A percentile compares a stretch with the other conserved stretches of the same genome.
Conservation (phyloP, 1,140 invertebrate genomes). For the Drosophila leontia region DNA sequence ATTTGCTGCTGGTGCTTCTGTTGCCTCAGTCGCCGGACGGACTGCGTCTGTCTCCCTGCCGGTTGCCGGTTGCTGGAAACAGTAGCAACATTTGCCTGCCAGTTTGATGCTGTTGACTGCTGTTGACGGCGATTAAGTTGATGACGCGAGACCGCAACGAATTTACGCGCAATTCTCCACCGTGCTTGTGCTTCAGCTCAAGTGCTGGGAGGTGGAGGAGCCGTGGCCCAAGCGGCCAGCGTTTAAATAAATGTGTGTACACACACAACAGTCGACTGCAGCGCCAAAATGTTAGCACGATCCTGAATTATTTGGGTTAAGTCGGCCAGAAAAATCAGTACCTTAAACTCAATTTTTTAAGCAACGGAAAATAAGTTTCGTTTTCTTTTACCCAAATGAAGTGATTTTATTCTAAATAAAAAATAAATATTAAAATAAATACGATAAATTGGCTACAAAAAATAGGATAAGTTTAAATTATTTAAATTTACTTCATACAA, state of each 20-base stretch:
- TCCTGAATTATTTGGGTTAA: not conserved
- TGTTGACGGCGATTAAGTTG: conserved; percentile 82
- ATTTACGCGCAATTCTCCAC: conserved; percentile 82
- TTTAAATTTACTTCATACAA: no score
- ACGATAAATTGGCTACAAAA: no score
- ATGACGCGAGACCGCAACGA: conserved; percentile 82
- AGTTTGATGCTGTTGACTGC: conserved; percentile 82
- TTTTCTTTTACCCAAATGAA: not conserved
- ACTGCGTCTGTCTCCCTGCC: conserved; percentile 40
- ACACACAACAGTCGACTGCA: conserved; percentile 19
- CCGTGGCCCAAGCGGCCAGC: conserved; percentile 51
- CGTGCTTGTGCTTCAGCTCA: conserved; percentile 53
- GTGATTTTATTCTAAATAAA: not conserved
- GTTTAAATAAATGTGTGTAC: conserved; percentile 70
- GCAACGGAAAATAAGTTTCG: not conserved
- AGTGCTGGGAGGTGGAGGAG: conserved; percentile 36
- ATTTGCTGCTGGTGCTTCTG: conserved; percentile 52
- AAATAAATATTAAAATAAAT: no score
- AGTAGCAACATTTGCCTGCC: conserved; percentile 80
- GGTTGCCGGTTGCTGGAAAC: conserved; percentile 62
- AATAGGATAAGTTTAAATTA: no score
- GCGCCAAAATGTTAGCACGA: conserved; percentile 56
- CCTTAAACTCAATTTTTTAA: not conserved
- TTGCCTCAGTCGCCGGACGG: conserved; percentile 36
- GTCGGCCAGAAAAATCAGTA: not conserved